phyloP scores from a whole-genome alignment of 2,113 vertebrate genomes.

The Hippocampus comes region DNA sequence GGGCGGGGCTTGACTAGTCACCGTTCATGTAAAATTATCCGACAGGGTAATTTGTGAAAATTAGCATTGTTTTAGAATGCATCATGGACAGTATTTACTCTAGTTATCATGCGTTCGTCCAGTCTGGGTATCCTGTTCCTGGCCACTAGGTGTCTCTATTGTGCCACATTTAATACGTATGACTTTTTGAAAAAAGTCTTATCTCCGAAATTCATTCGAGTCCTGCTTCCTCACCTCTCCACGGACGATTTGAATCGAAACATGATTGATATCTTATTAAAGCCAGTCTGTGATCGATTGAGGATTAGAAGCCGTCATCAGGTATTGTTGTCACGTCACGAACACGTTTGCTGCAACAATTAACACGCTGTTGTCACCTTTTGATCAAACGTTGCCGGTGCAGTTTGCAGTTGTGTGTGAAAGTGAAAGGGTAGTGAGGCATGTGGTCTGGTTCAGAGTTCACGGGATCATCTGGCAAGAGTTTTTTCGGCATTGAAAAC shows the following conservation, averaged over 20 bases:
- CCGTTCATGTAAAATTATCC: neutral
- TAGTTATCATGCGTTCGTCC: neutral
- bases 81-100: neutral
- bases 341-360: slow-evolving; percentile 32
- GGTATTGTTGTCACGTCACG: slow-evolving; percentile 12
- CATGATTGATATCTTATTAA: neutral
- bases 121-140: slow-evolving; percentile 2
- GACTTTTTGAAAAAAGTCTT: no score
- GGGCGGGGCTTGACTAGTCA: slow-evolving; percentile 16
- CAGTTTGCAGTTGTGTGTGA: slow-evolving; percentile 26
- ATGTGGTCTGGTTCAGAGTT: slow-evolving; percentile 48
- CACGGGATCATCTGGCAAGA: slow-evolving; percentile 24
- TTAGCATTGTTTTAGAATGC: slow-evolving; percentile 1
- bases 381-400: no score
- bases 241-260: slow-evolving; percentile 2
- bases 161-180: slow-evolving; percentile 10
- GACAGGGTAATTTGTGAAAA: slow-evolving; percentile 20
- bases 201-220: no score
- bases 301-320: slow-evolving; percentile 14
- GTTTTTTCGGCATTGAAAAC: neutral
- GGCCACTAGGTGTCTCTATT: slow-evolving; percentile 58
- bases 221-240: no score
- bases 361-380: slow-evolving; percentile 7
- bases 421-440: slow-evolving; percentile 37
- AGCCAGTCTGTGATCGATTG: neutral